Percentiles rank a stretch among this genome's conserved stretches.
These are phyloP conservation scores for Augiades crinisus DNA, from an alignment of 2,888 invertebrate genomes.

Conservation along the genomic window DNA sequence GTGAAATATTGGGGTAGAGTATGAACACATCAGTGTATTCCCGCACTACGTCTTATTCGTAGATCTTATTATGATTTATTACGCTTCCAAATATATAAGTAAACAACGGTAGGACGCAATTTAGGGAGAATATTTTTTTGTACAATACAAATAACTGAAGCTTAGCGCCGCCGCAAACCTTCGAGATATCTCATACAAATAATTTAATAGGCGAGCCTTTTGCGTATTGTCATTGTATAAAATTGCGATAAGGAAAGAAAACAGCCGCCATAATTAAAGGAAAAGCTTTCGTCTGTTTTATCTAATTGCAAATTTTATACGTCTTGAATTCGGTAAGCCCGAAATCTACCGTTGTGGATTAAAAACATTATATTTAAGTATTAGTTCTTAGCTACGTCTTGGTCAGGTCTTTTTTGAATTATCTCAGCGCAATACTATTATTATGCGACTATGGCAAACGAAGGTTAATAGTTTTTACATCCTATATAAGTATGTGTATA, in stretches of 20 bases:
- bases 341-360: neutral
- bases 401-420: too few species aligned
- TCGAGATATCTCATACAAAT: conserved; percentile 46
- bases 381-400: too few species aligned
- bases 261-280: conserved; percentile 66
- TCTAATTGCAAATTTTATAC: conserved; percentile 54
- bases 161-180: conserved; percentile 22
- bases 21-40: neutral
- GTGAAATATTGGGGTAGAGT: conserved; percentile 10
- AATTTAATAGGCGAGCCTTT: conserved; percentile 66
- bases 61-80: neutral
- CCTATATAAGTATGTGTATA: too few species aligned
- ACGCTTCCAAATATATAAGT: conserved; percentile 41
- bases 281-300: conserved; percentile 56
- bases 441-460: too few species aligned
- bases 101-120: conserved; percentile 63
- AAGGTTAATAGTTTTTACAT: too few species aligned
- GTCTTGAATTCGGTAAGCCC: conserved; percentile 9
- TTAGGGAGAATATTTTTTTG: conserved; percentile 45
- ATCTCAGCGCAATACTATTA: too few species aligned
- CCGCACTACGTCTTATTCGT: neutral
- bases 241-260: conserved; percentile 70
- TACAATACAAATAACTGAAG: conserved; percentile 37
- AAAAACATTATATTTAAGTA: neutral
- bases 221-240: conserved; percentile 73